Evolutionary conservation across 2,113 vertebrate genomes (phyloP).

Genomic region (Otis tarda): DNA sequence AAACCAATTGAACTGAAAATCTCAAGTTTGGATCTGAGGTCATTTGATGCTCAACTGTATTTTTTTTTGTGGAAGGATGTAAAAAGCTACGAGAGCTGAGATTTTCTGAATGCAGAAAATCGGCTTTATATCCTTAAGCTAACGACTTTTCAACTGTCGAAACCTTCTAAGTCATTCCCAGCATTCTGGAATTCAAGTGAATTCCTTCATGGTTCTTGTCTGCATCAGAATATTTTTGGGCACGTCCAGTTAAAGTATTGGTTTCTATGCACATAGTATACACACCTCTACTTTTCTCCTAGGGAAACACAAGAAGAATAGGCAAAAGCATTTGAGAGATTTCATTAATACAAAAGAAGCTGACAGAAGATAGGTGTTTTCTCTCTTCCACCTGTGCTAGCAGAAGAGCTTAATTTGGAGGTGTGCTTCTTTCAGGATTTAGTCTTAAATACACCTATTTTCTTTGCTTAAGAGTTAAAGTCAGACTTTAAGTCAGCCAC

Average conservation of each 20-base stretch:
- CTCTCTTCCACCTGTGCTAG: not conserved
- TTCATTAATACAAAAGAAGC: not conserved
- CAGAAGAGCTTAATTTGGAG: not conserved
- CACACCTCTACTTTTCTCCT: not conserved
- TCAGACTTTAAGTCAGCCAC: not conserved
- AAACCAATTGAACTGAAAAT: not conserved
- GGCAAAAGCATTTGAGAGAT: not conserved
- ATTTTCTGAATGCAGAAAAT: conserved; percentile 27
- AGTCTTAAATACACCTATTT: not conserved
- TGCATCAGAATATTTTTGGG: not conserved
- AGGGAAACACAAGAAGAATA: not conserved
- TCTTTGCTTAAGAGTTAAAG: not conserved
- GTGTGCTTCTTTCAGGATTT: not conserved
- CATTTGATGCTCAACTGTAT: not conserved
- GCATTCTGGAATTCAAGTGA: not conserved
- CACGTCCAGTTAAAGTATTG: not conserved
- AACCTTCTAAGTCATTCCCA: not conserved
- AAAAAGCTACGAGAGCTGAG: not conserved
- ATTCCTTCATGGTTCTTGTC: not conserved
- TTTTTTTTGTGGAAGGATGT: not conserved
- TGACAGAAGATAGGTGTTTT: not conserved
- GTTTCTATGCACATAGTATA: not conserved
- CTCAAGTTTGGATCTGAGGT: not conserved
- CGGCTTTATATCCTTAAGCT: not conserved
- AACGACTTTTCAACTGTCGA: not conserved